Conservation (phyloP, 64 coral and sea anemone species). For the Astreopora myriophthalma region DNA sequence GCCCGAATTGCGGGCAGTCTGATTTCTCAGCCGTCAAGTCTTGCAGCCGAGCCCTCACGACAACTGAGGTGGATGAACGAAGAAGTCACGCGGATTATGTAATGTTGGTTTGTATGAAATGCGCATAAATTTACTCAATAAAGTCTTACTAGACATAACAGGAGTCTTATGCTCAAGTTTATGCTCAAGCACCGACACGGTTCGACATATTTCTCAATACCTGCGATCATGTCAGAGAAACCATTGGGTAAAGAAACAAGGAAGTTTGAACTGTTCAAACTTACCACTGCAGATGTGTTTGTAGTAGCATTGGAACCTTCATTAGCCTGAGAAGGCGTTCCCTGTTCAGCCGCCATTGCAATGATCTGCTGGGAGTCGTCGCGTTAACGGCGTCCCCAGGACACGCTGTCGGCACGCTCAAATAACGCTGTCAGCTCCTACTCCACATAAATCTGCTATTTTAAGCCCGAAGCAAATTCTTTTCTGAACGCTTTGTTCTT, state of each 20-base stretch:
- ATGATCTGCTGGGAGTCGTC: not conserved
- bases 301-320: not conserved
- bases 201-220: no score
- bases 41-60: not conserved
- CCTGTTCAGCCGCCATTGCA: conserved; percentile 32
- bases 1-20: no score
- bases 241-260: not conserved
- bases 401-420: conserved; percentile 34
- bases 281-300: not conserved
- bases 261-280: not conserved
- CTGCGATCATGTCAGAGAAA: not conserved
- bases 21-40: no score
- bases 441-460: not conserved
- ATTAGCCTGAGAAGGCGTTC: not conserved
- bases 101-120: not conserved
- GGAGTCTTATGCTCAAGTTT: no score
- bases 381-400: conserved; percentile 1
- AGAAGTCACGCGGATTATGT: not conserved
- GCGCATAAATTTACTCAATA: not conserved
- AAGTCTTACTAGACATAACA: not conserved
- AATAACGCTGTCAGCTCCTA: not conserved
- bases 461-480: conserved; percentile 25
- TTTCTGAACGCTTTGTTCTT: not conserved
- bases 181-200: no score
- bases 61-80: not conserved